phyloP scores from a whole-genome alignment of 2,113 vertebrate species.

The Phrynosoma platyrhinos region DNA sequence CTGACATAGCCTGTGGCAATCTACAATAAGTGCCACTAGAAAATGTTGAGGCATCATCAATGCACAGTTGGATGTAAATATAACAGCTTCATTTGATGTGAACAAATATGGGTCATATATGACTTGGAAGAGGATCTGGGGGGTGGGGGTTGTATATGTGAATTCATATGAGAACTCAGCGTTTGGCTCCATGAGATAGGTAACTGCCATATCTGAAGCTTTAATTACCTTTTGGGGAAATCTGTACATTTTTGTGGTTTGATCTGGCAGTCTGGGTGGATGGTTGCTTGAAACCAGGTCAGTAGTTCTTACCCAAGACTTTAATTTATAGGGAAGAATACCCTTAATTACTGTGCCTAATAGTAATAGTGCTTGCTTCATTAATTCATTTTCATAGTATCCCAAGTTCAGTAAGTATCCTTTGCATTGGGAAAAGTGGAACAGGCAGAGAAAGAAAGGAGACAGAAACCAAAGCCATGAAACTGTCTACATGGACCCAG shows the following conservation, averaged over 20 bases:
- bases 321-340: not conserved
- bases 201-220: conserved; percentile 1
- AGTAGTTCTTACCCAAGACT: not conserved
- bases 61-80: conserved; percentile 20
- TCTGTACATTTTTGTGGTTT: not conserved
- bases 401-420: not conserved
- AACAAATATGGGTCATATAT: not conserved
- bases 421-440: not conserved
- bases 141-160: not conserved
- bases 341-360: not conserved
- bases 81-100: conserved; percentile 24
- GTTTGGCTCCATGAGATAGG: not conserved
- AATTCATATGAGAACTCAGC: not conserved
- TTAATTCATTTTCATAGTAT: conserved; percentile 19
- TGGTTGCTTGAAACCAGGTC: conserved; percentile 1
- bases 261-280: not conserved
- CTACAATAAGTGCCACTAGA: conserved; percentile 25
- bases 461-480: not conserved
- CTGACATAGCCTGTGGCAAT: conserved; percentile 33
- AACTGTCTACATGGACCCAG: conserved; percentile 2
- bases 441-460: conserved; percentile 1
- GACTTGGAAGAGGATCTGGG: conserved; percentile 10
- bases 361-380: not conserved
- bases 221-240: not conserved
- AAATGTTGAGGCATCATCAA: not conserved